Conservation (phyloP, 2,888 invertebrate genomes). For the Podabrus alpinus region DNA sequence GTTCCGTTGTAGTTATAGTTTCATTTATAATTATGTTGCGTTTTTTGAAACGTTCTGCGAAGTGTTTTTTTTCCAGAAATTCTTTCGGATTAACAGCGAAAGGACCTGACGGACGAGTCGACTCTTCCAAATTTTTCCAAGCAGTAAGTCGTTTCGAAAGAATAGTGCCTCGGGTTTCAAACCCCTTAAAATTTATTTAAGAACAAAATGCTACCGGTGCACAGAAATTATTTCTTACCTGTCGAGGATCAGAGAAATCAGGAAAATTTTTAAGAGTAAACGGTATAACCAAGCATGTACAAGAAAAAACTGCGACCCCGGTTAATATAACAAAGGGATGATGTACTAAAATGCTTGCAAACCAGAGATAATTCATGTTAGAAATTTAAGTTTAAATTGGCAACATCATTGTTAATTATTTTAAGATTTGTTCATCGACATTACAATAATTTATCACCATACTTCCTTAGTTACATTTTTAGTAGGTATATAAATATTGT, state of each 20-base stretch:
- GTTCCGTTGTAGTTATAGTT: background rate
- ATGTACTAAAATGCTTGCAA: slow-evolving; percentile 68
- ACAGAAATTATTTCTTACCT: slow-evolving; percentile 63
- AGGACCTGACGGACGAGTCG: slow-evolving; percentile 70
- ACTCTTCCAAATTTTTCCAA: slow-evolving; percentile 83
- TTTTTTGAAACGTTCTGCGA: background rate
- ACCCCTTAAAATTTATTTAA: slow-evolving; percentile 65
- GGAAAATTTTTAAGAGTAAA: slow-evolving; percentile 69
- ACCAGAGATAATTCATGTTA: slow-evolving; percentile 58
- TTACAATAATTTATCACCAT: background rate
- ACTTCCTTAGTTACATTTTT: background rate
- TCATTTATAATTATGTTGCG: slow-evolving; percentile 26
- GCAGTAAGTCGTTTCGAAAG: slow-evolving; percentile 79
- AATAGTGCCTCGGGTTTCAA: slow-evolving; percentile 88
- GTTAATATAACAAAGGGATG: slow-evolving; percentile 70
- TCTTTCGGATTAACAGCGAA: slow-evolving; percentile 76
- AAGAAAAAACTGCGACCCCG: slow-evolving; percentile 65
- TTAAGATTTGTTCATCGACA: background rate
- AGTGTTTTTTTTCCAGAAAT: slow-evolving; percentile 47
- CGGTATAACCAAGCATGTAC: slow-evolving; percentile 69
- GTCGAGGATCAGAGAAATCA: slow-evolving; percentile 84
- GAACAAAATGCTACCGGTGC: background rate
- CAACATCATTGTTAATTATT: background rate
- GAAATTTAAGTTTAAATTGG: background rate
- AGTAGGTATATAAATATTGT: background rate